These are phyloP conservation scores for Xylophagus ater DNA, from an alignment of 2,888 invertebrate species.

Conservation along the genomic window DNA sequence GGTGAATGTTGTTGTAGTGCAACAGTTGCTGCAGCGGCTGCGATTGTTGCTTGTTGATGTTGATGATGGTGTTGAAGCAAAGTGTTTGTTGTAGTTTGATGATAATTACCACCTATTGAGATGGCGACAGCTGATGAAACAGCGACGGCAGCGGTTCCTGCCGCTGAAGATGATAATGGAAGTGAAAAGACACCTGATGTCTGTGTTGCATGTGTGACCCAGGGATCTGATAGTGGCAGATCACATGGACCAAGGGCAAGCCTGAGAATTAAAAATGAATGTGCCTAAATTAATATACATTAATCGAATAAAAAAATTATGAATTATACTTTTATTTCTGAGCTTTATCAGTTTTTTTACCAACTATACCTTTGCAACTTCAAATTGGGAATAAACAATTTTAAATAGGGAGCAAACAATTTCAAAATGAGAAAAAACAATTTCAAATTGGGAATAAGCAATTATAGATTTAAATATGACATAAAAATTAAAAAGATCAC, in stretches of 20 bases:
- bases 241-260: slow-evolving; percentile 88
- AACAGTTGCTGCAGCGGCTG: slow-evolving; percentile 25
- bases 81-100: slow-evolving; percentile 18
- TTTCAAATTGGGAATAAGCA: no score
- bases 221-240: slow-evolving; percentile 49
- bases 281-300: no score
- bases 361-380: no score
- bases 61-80: slow-evolving; percentile 17
- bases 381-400: no score
- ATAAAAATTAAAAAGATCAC: no score
- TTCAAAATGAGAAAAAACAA: no score
- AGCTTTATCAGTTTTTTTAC: no score
- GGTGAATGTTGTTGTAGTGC: slow-evolving; percentile 24
- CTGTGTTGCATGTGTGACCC: slow-evolving; percentile 28
- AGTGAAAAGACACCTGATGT: slow-evolving; percentile 35
- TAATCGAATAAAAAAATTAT: no score
- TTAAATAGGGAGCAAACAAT: no score
- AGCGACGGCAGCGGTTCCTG: slow-evolving; percentile 36
- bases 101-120: slow-evolving; percentile 21
- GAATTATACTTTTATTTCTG: no score
- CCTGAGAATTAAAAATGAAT: slow-evolving; percentile 47
- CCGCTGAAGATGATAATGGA: slow-evolving; percentile 42
- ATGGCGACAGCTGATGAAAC: slow-evolving; percentile 23
- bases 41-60: slow-evolving; percentile 22
- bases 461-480: no score